phyloP scores from a whole-genome alignment of 2,888 invertebrate genomes.

The Orgyia antiqua region DNA sequence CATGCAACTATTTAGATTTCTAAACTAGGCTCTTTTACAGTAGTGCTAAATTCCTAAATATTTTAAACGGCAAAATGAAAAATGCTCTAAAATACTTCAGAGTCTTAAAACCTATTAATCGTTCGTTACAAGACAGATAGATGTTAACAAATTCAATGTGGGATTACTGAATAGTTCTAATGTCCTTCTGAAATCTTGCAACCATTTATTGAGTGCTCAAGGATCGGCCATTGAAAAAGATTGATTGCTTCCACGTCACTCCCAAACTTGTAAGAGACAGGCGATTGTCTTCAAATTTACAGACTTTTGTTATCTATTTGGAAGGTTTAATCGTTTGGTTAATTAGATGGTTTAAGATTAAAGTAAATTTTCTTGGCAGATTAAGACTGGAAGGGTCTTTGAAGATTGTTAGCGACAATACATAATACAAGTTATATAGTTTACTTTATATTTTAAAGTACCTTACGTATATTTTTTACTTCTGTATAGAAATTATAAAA shows the following conservation, averaged over 20 bases:
- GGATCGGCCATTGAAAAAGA: conserved; percentile 37
- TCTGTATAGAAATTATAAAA: too few species aligned
- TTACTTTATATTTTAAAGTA: too few species aligned
- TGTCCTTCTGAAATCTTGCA: conserved; percentile 26
- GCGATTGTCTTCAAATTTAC: conserved; percentile 35
- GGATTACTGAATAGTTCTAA: conserved; percentile 35
- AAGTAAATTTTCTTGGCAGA: background rate
- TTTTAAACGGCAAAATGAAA: too few species aligned
- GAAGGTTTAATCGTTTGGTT: conserved; percentile 17
- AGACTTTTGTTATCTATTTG: conserved; percentile 14
- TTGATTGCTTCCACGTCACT: conserved; percentile 37
- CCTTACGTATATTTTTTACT: too few species aligned
- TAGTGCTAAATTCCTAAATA: too few species aligned
- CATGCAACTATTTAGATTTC: too few species aligned
- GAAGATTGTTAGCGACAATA: background rate
- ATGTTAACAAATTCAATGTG: conserved; percentile 30
- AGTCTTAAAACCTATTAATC: too few species aligned
- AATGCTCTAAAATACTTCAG: too few species aligned
- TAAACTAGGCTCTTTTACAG: too few species aligned
- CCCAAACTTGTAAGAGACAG: conserved; percentile 32
- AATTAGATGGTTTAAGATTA: conserved; percentile 7
- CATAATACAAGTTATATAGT: background rate
- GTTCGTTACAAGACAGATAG: too few species aligned
- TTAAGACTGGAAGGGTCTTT: background rate
- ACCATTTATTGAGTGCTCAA: conserved; percentile 33